Evolutionary conservation across 2,888 invertebrate species (phyloP).

Genomic region (Dione vanillae): DNA sequence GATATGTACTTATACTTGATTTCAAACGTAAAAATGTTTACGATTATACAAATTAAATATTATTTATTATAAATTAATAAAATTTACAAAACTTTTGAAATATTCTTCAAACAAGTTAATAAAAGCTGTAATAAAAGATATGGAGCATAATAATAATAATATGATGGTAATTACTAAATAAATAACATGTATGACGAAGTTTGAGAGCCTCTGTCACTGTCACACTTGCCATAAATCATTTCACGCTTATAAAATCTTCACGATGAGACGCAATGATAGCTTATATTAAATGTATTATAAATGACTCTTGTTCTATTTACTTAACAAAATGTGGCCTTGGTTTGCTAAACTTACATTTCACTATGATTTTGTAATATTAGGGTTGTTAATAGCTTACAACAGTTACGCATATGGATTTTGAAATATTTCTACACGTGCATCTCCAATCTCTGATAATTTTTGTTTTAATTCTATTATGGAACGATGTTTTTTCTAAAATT

Average conservation of each 20-base stretch:
- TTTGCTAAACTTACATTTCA: constrained; percentile 6
- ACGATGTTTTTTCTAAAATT: neutral
- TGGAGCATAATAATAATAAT: neutral
- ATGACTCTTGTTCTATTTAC: constrained; percentile 42
- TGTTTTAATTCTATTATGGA: neutral
- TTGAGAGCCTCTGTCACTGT: constrained; percentile 10
- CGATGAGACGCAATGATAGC: constrained; percentile 61
- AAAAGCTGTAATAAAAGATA: neutral
- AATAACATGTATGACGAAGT: neutral
- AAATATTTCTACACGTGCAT: neutral
- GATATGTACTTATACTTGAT: too few species aligned
- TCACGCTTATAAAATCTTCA: constrained; percentile 56
- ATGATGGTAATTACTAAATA: too few species aligned
- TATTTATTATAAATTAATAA: neutral
- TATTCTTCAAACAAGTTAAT: neutral
- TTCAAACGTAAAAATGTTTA: too few species aligned
- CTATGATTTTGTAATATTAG: constrained; percentile 23
- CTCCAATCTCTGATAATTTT: neutral
- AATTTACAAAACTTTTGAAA: neutral
- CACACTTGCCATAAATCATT: constrained; percentile 40
- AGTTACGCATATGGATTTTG: constrained; percentile 1
- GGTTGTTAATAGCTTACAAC: constrained; percentile 4
- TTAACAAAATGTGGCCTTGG: constrained; percentile 38
- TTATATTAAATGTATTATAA: constrained; percentile 47
- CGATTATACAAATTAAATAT: neutral